A percentile compares a stretch with the other conserved stretches of the same genome.
These are phyloP conservation scores for Cryptocheilus praepositus DNA, from an alignment of 2,888 invertebrate genomes.

Conservation along the genomic window DNA sequence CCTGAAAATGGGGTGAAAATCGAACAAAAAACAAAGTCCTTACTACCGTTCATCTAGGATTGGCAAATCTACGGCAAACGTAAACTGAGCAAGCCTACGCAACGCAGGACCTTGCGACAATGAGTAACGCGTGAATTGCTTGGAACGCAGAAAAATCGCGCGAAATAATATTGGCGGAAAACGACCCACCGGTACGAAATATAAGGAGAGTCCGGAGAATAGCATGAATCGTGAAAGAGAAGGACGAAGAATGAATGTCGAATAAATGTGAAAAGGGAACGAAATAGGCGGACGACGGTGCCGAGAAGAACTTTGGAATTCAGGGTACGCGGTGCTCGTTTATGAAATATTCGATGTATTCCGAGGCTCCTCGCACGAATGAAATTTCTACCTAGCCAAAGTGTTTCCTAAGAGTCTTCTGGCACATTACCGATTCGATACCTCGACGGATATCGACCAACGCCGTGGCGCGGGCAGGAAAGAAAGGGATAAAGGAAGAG, in stretches of 20 bases:
- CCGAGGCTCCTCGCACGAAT: constrained; percentile 42
- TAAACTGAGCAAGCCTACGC: too few relatives aligned
- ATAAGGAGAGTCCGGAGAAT: background rate
- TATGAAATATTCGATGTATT: constrained; percentile 67
- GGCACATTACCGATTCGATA: constrained; percentile 28
- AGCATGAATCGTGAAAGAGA: background rate
- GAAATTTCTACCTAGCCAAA: constrained; percentile 53
- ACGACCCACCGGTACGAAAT: background rate
- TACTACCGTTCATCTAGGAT: too few relatives aligned
- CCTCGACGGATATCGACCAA: constrained; percentile 5
- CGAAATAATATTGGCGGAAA: too few relatives aligned
- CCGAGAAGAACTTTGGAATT: constrained; percentile 7
- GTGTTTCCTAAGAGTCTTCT: constrained; percentile 49
- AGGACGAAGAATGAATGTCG: background rate
- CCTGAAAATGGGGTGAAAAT: too few relatives aligned
- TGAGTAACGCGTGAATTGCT: too few relatives aligned
- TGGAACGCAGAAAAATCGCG: too few relatives aligned
- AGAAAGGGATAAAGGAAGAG: too few relatives aligned
- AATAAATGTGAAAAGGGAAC: constrained; percentile 5
- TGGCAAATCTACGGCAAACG: too few relatives aligned
- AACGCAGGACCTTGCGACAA: too few relatives aligned
- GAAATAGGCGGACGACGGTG: background rate
- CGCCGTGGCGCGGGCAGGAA: too few relatives aligned
- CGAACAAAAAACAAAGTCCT: too few relatives aligned
- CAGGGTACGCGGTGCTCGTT: constrained; percentile 52